Base-by-base conservation (phyloP, 2,797 vertebrate genomes). In the Neosilurus mollespiculum region DNA sequence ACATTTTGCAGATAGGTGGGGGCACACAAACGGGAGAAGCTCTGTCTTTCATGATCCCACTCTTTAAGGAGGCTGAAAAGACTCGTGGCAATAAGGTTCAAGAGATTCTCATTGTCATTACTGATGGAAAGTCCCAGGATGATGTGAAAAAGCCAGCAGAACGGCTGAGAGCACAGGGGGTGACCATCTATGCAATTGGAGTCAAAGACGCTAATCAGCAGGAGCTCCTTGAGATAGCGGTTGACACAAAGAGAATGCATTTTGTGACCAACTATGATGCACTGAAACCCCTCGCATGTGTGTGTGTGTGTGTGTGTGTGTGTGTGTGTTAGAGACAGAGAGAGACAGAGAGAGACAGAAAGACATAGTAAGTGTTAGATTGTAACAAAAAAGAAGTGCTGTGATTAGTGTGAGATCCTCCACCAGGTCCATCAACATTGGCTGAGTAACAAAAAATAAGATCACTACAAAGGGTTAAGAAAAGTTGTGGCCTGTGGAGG, bases 101-200 rank as follows among this genome's bases (percentile, higher is more conserved):
- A 0, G 87, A 91, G 83, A 94, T 93, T 83, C 95, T 97, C 76
- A 92, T 97, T 18, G 89, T 96, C 66, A 94, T 97, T 90, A 98
- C 96, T 0, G 95, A 96, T 1, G 95, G 96, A 11, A 12, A 93
- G 56, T 96, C 96, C 1, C 0, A 89, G 0, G 96, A 97, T 75
- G 0, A 72, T 0, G 96, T 97, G 70, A 90, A 89, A 8, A 54
- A 26, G 37, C 91, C 95, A 3, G 95, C 95, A 15, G 81, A 87
- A 22, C 72, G 62, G 6, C 79, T 97, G 83, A 93, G 92, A 72
- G 5, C 59, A 0, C 85, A 90, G 14, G 91, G 91, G 0, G 88
- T 97, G 69, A 86, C 14, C 3, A 84, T 95, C 77, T 97, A 95
- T 14, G 91, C 95, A 30, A 93, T 96, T n/a, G 96, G 96, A 0